A percentile compares a stretch with the other conserved stretches of the same genome.
Evolutionary conservation across 2,797 vertebrate genomes (phyloP).

Genomic region (Danio choprae): DNA sequence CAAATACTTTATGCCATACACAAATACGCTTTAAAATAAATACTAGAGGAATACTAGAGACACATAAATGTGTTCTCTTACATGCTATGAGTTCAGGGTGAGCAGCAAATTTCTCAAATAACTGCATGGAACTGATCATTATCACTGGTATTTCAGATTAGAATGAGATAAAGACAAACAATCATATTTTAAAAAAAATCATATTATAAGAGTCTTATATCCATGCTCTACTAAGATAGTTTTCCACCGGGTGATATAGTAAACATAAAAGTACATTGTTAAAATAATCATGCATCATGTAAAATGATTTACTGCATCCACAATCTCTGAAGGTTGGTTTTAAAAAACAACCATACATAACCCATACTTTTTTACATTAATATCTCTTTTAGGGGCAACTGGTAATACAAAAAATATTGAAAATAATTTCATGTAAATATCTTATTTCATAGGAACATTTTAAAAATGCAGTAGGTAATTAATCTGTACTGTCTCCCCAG

Average conservation of each 20-base stretch:
- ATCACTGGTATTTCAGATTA: not conserved
- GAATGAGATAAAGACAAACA: not conserved
- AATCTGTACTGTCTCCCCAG: not conserved
- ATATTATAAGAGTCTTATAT: not conserved
- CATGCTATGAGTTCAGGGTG: not conserved
- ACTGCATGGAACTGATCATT: not conserved
- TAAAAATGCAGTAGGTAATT: not conserved
- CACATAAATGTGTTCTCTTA: not conserved
- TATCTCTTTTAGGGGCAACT: not conserved
- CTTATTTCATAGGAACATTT: conserved; percentile 7
- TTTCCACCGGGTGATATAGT: not conserved
- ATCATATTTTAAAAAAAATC: not conserved
- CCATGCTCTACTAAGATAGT: too few species aligned
- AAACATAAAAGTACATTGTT: too few species aligned
- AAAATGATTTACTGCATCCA: not conserved
- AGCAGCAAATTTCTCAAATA: conserved; percentile 5
- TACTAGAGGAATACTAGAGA: too few species aligned
- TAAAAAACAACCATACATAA: not conserved
- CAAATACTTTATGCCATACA: not conserved
- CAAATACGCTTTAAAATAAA: not conserved
- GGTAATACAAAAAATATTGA: not conserved
- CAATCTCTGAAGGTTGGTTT: not conserved
- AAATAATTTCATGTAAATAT: not conserved
- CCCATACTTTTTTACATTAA: not conserved
- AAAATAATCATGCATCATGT: too few species aligned